A percentile compares a stretch with the other conserved stretches of the same genome.
Evolutionary conservation across 2,113 vertebrate species (phyloP).

Genomic region (Isurus oxyrinchus): DNA sequence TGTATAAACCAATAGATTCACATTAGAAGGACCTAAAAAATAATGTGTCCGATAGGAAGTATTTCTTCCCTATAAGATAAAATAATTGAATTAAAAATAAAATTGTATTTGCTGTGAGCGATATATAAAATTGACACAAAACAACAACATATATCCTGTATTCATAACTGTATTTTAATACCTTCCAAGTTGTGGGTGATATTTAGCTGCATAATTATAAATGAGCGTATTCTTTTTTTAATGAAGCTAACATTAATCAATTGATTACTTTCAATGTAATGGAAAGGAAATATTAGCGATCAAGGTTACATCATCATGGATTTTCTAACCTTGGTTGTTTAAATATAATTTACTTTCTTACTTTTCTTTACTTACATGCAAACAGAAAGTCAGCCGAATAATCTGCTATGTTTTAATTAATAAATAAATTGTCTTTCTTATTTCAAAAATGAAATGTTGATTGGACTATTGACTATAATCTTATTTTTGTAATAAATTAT

Average conservation of each 20-base stretch:
- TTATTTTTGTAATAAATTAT: neutral
- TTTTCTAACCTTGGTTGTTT: neutral
- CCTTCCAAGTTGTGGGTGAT: neutral
- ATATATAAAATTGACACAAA: conserved; percentile 18
- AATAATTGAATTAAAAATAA: neutral
- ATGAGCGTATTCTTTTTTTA: neutral
- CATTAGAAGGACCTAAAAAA: neutral
- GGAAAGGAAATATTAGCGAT: neutral
- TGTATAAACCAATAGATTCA: neutral
- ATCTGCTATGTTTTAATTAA: neutral
- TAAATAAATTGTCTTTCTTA: neutral
- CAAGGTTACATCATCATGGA: neutral
- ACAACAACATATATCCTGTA: neutral
- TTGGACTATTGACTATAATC: conserved; percentile 8
- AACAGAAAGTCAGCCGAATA: neutral
- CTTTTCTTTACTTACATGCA: neutral
- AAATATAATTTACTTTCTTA: conserved; percentile 6
- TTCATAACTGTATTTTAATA: neutral
- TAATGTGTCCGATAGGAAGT: neutral
- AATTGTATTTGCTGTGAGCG: neutral
- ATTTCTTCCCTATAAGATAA: neutral
- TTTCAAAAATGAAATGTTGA: neutral
- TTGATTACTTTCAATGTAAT: neutral
- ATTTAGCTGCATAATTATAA: neutral
- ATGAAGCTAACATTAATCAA: neutral